Percentiles rank a stretch among this genome's conserved stretches.
Evolutionary conservation across 2,113 vertebrate species (phyloP).

Genomic region (Hemicordylus capensis): DNA sequence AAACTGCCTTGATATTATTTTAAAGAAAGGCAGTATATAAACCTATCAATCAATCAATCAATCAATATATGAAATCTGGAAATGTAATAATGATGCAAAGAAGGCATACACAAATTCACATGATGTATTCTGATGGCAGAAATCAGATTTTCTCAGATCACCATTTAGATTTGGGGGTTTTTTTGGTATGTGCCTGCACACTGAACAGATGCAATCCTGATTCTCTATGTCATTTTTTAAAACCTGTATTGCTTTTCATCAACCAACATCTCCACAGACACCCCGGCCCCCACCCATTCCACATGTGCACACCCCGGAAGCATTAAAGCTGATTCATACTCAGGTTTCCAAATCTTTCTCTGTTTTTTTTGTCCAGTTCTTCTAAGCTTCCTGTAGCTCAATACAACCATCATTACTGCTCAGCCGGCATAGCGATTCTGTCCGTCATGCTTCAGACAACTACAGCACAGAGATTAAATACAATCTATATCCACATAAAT

Average conservation of each 20-base stretch:
- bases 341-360: slow-evolving; percentile 57
- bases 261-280: background rate
- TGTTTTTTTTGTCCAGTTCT: slow-evolving; percentile 56
- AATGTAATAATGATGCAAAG: background rate
- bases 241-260: slow-evolving; percentile 40
- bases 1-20: too few species aligned
- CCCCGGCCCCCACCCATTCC: background rate
- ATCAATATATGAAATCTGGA: slow-evolving; percentile 3
- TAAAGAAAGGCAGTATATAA: too few species aligned
- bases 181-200: background rate
- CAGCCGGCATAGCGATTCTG: slow-evolving; percentile 67
- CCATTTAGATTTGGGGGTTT: background rate
- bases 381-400: slow-evolving; percentile 57
- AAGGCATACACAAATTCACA: background rate
- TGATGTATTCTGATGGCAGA: too few species aligned
- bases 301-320: slow-evolving; percentile 52
- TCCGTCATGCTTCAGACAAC: slow-evolving; percentile 82
- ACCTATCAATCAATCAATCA: too few species aligned
- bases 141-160: background rate
- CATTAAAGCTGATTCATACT: slow-evolving; percentile 66
- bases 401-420: slow-evolving; percentile 76
- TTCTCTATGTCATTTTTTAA: slow-evolving; percentile 35
- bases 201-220: background rate
- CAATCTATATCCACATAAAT: slow-evolving; percentile 92
- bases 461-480: slow-evolving; percentile 85